Base-by-base conservation (phyloP, 64 coral and sea anemone genomes). In the Stylophora pistillata region DNA sequence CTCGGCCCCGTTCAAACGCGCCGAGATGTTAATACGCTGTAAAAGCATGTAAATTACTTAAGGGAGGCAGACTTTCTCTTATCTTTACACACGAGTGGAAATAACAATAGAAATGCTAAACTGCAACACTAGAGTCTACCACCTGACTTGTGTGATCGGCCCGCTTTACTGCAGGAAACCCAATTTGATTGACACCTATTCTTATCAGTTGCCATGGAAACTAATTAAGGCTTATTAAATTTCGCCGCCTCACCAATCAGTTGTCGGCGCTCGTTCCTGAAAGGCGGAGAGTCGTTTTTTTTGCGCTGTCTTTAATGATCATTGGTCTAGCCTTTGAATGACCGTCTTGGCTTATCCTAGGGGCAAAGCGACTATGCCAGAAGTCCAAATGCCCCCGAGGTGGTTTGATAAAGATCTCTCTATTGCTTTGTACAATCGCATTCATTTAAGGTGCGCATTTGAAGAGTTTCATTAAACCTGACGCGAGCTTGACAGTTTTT, bases 211-310 rank as follows among this genome's bases (percentile, higher is more conserved):
- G 61, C 87, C 86, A 66, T 96, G 86, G 79, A 55, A 75, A 89
- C 82, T 96, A 85, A 92, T 96, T 93, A 93, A 85, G 73, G 79
- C 86, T 96, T 92, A 93, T 96, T 96, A 92, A 91, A 86, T 96
- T 88, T 84, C 86, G 79, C 83, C 80, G 78, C 79, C 74, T 82
- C 57, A 23, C 94, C 94, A 96, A 96, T 96, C 94, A 78, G 21
- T 33, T 88, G 29, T 56, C 31, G 18, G 85, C 86, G 69, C 63
- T 23, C 10, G 73, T 5, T 15, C 29, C 53, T 11, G 26, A 56
- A 18, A 84, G 91, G 91, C 91, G 91, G 91, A 79, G 86, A 84
- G 85, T 71, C 81, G 56, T 75, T 93, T 81, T 88, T 93, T 89
- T 68, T 47, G 37, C 91, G 71, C 69, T 31, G 91, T 81, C 81